Evolutionary conservation across 2,113 vertebrate genomes (phyloP).

Genomic region (Chionis minor): DNA sequence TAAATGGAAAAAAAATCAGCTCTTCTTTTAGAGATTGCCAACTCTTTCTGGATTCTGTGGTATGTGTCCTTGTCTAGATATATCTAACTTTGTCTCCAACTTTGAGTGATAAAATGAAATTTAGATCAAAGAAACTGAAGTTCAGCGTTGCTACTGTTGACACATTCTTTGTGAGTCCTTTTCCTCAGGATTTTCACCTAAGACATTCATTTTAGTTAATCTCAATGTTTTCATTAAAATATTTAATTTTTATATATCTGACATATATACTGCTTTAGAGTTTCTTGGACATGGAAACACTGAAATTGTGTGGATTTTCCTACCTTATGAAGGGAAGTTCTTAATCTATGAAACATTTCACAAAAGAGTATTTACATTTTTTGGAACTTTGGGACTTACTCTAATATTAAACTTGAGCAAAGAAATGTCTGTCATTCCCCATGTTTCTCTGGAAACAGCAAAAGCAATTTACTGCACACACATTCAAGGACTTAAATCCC

Average conservation of each 20-base stretch:
- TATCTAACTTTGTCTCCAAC: not conserved
- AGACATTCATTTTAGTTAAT: not conserved
- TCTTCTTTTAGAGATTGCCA: not conserved
- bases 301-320: not conserved
- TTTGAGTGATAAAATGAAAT: not conserved
- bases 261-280: fast-evolving
- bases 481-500: not conserved
- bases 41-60: not conserved
- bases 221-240: not conserved
- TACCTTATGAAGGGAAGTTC: not conserved
- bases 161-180: not conserved
- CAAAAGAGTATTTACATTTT: not conserved
- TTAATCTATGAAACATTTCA: not conserved
- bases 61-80: not conserved
- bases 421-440: not conserved
- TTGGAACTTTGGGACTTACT: not conserved
- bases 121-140: not conserved
- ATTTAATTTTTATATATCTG: not conserved
- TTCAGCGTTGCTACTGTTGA: not conserved
- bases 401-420: not conserved
- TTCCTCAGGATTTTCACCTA: not conserved
- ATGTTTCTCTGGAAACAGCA: not conserved
- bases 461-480: not conserved
- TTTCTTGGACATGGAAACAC: not conserved
- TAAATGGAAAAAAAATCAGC: not conserved